Conservation (phyloP, 2,113 vertebrate genomes). For the Forbesichthys agassizii region DNA sequence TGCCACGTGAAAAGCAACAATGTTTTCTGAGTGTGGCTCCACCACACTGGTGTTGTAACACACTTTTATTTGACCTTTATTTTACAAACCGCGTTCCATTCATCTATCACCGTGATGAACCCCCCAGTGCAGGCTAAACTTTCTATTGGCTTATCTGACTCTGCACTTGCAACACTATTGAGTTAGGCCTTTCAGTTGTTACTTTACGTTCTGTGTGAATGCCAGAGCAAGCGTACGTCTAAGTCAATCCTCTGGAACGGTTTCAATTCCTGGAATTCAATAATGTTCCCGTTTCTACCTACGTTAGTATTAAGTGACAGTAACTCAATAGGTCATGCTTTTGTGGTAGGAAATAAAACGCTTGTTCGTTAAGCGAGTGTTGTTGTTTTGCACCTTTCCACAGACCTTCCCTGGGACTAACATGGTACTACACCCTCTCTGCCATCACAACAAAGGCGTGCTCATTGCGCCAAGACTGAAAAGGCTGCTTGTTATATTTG, state of each 20-base stretch:
- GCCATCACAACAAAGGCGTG: neutral
- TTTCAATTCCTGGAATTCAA: neutral
- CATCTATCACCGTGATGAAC: neutral
- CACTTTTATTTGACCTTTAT: no score
- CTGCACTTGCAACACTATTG: neutral
- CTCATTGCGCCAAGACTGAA: no score
- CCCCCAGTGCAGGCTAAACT: neutral
- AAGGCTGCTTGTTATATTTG: no score
- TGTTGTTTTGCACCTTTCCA: neutral
- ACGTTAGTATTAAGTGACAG: conserved; percentile 2
- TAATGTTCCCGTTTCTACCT: neutral
- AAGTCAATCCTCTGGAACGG: neutral
- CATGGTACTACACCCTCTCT: neutral
- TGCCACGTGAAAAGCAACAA: no score
- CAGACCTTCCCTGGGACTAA: neutral
- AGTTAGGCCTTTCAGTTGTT: neutral
- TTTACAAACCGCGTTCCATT: neutral
- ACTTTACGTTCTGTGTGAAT: neutral
- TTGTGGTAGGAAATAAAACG: neutral
- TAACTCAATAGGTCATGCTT: neutral
- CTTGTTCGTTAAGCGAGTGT: neutral
- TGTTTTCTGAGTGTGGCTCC: no score
- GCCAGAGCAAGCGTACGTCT: neutral
- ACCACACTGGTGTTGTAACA: neutral
- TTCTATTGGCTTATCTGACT: neutral